Percentiles rank a stretch among this genome's conserved stretches.
Conservation (phyloP, 2,113 vertebrate species). For the Callipepla californica region DNA sequence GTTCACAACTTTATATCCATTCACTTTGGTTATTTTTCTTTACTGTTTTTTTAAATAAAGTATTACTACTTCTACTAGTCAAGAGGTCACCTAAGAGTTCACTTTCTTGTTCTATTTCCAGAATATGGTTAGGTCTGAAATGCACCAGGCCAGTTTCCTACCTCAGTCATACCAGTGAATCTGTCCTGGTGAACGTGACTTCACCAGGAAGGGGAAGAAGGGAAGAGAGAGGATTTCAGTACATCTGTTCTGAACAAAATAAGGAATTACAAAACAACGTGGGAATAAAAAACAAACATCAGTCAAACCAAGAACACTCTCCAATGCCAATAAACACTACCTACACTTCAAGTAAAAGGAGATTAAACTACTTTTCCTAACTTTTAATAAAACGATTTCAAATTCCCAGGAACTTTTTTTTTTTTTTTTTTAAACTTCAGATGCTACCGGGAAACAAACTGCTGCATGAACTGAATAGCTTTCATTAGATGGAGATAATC, state of each 20-base stretch:
- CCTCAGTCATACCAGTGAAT: background rate
- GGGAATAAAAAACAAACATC: background rate
- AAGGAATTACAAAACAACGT: slow-evolving; percentile 52
- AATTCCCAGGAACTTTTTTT: background rate
- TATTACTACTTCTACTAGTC: background rate
- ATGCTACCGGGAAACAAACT: slow-evolving; percentile 10
- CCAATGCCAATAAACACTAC: slow-evolving; percentile 10
- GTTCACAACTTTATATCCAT: background rate
- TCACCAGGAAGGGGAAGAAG: slow-evolving; percentile 9
- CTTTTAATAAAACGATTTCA: background rate
- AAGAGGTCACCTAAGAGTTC: background rate
- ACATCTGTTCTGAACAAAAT: slow-evolving; percentile 58
- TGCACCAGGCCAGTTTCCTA: background rate
- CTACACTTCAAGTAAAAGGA: background rate
- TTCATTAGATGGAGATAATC: background rate
- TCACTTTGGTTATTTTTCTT: background rate
- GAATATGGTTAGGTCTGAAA: slow-evolving; percentile 25
- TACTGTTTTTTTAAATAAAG: background rate
- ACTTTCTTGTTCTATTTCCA: background rate
- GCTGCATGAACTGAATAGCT: background rate
- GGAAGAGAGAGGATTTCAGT: slow-evolving; percentile 24
- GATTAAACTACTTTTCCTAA: background rate
- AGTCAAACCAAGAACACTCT: background rate
- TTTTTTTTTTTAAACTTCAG: background rate
- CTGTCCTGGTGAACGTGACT: background rate